Conservation (phyloP, 2,888 invertebrate species). For the Eupithecia insigniata region DNA sequence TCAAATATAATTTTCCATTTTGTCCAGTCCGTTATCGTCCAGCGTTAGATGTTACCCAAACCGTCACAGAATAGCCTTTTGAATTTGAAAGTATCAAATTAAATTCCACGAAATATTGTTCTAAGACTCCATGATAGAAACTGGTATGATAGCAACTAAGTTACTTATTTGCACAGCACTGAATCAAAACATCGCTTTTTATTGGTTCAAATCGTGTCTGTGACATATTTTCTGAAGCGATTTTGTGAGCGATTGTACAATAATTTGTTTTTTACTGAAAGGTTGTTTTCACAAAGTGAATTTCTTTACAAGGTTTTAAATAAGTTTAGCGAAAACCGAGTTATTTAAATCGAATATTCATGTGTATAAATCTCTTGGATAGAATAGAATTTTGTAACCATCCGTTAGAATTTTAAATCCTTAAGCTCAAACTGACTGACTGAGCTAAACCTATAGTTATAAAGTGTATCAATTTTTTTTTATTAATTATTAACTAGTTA, state of each 20-base stretch:
- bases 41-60: too few relatives aligned
- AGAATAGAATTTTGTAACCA: background rate
- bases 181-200: conserved; percentile 32
- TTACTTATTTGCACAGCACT: background rate
- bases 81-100: background rate
- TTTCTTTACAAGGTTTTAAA: background rate
- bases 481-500: background rate
- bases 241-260: conserved; percentile 36
- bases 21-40: too few relatives aligned
- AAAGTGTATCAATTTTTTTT: background rate
- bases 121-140: background rate
- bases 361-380: background rate
- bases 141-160: background rate
- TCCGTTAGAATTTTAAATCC: background rate
- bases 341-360: background rate
- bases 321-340: background rate
- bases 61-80: too few relatives aligned
- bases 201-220: conserved; percentile 19
- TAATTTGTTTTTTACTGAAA: conserved; percentile 18
- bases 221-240: conserved; percentile 14
- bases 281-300: background rate
- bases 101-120: background rate
- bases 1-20: too few relatives aligned
- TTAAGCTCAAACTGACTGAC: conserved; percentile 25
- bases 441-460: conserved; percentile 2